Percentiles rank a stretch among this genome's conserved stretches.
These are phyloP conservation scores for Bucorvus abyssinicus DNA, from an alignment of 2,797 vertebrate genomes.

Conservation along the genomic window DNA sequence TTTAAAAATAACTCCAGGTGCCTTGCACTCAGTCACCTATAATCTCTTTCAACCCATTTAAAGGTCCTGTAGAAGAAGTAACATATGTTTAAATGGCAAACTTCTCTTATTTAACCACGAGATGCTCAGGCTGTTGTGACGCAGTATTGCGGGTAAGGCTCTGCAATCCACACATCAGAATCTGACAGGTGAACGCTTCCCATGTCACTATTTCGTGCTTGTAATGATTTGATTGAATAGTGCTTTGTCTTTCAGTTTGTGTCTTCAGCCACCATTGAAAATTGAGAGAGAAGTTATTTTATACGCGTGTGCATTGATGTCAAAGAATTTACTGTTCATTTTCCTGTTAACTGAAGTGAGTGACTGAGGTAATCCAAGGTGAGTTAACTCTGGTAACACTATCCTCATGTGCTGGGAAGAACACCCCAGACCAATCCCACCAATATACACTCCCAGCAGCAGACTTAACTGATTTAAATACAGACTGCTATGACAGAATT, in stretches of 20 bases:
- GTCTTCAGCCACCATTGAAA: not conserved
- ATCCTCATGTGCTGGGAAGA: not conserved
- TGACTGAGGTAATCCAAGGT: not conserved
- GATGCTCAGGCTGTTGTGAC: not conserved
- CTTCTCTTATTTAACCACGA: not conserved
- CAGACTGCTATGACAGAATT: not conserved
- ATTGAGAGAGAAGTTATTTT: not conserved
- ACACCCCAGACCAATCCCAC: not conserved
- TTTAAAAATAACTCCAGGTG: not conserved
- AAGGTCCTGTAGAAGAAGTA: not conserved
- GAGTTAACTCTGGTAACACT: not conserved
- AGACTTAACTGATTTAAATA: not conserved
- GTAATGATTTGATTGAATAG: not conserved
- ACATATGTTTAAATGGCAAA: too few species aligned
- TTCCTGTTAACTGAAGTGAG: not conserved
- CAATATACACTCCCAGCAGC: not conserved
- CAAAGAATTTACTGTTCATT: not conserved
- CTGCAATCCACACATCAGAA: not conserved
- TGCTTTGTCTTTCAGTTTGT: not conserved
- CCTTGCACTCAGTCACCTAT: not conserved
- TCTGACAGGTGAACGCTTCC: not conserved
- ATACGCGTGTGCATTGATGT: not conserved
- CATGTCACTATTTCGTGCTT: not conserved
- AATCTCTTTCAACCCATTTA: not conserved
- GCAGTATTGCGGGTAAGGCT: not conserved